Evolutionary conservation across 1,140 invertebrate genomes (phyloP), one percentile per base, ranked within the genome.

Genomic region (Batillaria attramentaria): DNA sequence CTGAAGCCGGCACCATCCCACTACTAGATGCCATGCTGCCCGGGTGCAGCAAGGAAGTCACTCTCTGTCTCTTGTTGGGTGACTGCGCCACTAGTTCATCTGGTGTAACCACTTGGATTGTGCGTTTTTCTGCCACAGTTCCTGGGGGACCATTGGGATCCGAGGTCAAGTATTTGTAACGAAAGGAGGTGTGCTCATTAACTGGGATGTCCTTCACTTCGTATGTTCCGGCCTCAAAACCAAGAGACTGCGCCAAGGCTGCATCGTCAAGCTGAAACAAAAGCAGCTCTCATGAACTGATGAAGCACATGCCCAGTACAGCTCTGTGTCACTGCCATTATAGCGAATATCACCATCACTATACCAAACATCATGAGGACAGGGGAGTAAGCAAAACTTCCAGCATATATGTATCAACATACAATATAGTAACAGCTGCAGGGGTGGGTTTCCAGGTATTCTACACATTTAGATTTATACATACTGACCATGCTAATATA

Each of bases 201-300:
- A 77, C 78, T 42, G 83, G 84, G 33, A 87, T 82, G 20, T 85
- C 83, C 50, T 83, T 85, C 16, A 87, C 83, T 50, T 85, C 80
- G 54, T 84, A 83, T 37, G 66, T 69, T 39, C 87, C 87, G 8
- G 72, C 57, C 35, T 82, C 68, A 33, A 89, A 72, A 10, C 86
- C 87, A 31, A 89, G 66, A 35, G 82, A 76, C 65, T 84, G 62
- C 16, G 86, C 85, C 24, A 89, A 18, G 37, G 57, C 73, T 31
- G 54, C 65, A 78, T 86, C 81, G 16, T 84, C 80, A 54, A 89
- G 66, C 87, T 89, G 79, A 72, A 85, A 86, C 28, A 79, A 42
- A 16, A 41, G 18, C 3, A 69, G 3, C 66, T 35, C 42, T 62
- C 46, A 50, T 50, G 46, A 50, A 50, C 46, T 50, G 13, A 50